phyloP scores from a whole-genome alignment of 2,797 vertebrate species.

The Catamblyrhynchus diadema region DNA sequence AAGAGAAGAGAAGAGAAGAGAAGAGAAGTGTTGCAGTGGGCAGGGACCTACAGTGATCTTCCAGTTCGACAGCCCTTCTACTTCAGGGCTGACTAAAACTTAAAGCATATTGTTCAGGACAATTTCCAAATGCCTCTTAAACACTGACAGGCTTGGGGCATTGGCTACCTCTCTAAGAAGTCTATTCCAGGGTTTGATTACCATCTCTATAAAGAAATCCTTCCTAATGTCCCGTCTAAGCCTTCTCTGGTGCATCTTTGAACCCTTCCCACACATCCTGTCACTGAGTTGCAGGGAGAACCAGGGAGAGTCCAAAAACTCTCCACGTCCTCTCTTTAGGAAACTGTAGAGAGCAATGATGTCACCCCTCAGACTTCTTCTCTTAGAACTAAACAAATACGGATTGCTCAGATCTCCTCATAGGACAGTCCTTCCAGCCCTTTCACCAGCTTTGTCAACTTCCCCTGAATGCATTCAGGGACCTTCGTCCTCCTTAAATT shows the following conservation, averaged over 20 bases:
- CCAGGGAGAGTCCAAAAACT: background rate
- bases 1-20: too few species aligned
- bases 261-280: background rate
- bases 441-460: background rate
- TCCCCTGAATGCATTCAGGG: background rate
- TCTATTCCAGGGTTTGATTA: background rate
- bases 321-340: too few species aligned
- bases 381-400: background rate
- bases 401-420: background rate
- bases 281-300: background rate
- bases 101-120: background rate
- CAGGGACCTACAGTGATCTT: background rate
- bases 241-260: background rate
- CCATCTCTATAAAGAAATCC: background rate
- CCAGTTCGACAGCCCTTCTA: background rate
- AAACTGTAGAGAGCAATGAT: background rate
- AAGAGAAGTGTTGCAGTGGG: background rate
- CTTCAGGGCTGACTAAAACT: background rate
- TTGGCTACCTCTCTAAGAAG: background rate
- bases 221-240: background rate
- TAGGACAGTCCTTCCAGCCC: background rate
- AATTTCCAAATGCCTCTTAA: background rate
- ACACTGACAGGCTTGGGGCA: background rate
- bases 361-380: background rate
- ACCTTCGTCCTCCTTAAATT: background rate